These are phyloP conservation scores for Prorops nasuta DNA, from an alignment of 1,140 invertebrate species.

Conservation along the genomic window DNA sequence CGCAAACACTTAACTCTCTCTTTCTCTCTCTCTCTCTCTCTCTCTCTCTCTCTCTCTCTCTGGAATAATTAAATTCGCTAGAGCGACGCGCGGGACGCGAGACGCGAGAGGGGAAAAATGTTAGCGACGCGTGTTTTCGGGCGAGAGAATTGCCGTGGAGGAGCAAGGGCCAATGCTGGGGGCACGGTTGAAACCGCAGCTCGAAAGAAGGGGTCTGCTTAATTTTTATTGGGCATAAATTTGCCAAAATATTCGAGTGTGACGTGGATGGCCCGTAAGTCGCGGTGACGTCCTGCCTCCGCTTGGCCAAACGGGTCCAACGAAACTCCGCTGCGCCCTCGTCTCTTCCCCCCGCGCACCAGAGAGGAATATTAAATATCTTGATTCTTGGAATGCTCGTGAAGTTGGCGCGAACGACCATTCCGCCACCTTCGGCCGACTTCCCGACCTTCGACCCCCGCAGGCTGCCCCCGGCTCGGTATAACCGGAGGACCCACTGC, in stretches of 20 bases:
- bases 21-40: no score
- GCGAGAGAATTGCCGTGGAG: constrained; percentile 20
- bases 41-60: no score
- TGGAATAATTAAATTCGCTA: no score
- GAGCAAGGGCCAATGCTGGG: constrained; percentile 7
- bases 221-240: constrained; percentile 55
- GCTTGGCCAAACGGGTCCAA: no score
- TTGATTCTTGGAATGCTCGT: constrained; percentile 28
- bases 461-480: constrained; percentile 14
- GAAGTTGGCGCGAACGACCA: constrained; percentile 21
- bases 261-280: constrained; percentile 49
- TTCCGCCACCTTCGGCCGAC: constrained; percentile 21
- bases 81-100: no score
- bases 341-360: constrained; percentile 3
- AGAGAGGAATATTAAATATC: constrained; percentile 24
- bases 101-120: no score
- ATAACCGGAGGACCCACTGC: no score
- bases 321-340: constrained; percentile 10
- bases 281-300: constrained; percentile 27
- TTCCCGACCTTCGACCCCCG: constrained; percentile 21
- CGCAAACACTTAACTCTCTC: no score
- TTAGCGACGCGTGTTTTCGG: no score
- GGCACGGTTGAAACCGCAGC: neutral
- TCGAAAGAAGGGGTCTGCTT: constrained; percentile 38
- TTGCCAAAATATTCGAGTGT: constrained; percentile 50